phyloP scores from a whole-genome alignment of 2,888 invertebrate genomes.

The Volucella inflata region DNA sequence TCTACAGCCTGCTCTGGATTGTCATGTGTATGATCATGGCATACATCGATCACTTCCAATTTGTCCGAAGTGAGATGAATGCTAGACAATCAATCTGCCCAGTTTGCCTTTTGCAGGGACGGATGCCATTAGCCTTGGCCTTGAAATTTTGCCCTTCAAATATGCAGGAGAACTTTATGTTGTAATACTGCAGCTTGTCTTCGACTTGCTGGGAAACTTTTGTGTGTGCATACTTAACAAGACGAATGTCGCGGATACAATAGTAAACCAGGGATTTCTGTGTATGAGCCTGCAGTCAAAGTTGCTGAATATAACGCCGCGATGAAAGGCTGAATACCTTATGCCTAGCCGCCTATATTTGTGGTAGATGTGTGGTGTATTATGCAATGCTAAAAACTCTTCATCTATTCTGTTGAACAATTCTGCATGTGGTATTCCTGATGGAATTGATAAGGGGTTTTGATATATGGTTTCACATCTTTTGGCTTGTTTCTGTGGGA shows the following conservation, averaged over 20 bases:
- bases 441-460: too few relatives aligned
- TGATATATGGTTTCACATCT: too few relatives aligned
- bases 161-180: slow-evolving; percentile 84
- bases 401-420: too few relatives aligned
- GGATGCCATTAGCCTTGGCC: slow-evolving; percentile 82
- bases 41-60: slow-evolving; percentile 84
- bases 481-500: too few relatives aligned
- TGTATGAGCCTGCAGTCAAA: slow-evolving; percentile 83
- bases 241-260: slow-evolving; percentile 84
- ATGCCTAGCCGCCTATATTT: too few relatives aligned
- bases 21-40: slow-evolving; percentile 84
- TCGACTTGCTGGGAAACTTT: slow-evolving; percentile 83
- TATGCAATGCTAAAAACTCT: too few relatives aligned
- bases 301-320: slow-evolving; percentile 83
- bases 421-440: too few relatives aligned
- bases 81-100: slow-evolving; percentile 84
- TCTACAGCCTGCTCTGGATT: slow-evolving; percentile 82
- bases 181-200: slow-evolving; percentile 83
- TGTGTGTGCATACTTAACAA: slow-evolving; percentile 83
- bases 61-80: slow-evolving; percentile 83
- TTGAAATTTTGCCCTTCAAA: slow-evolving; percentile 84
- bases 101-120: slow-evolving; percentile 81
- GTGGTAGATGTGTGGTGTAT: too few relatives aligned
- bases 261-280: slow-evolving; percentile 83
- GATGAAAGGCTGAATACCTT: too few relatives aligned